phyloP scores from a whole-genome alignment of 2,113 vertebrate genomes.

The Clarias gariepinus region DNA sequence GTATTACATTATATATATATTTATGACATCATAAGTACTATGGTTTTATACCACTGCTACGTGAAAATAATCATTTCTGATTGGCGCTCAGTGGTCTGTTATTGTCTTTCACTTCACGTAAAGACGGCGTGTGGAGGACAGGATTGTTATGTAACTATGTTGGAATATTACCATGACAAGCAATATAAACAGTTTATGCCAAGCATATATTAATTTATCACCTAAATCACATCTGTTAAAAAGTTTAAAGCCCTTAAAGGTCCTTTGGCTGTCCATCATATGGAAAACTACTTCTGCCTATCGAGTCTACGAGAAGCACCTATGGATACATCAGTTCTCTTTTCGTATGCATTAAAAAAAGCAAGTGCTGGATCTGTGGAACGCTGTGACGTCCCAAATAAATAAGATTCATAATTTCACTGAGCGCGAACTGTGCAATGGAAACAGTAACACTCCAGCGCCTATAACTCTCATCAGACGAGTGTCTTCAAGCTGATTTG shows the following conservation, averaged over 20 bases:
- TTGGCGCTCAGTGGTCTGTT: background rate
- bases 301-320: background rate
- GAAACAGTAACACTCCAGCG: slow-evolving; percentile 1
- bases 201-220: background rate
- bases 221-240: background rate
- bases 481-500: slow-evolving; percentile 3
- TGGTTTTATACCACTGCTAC: background rate
- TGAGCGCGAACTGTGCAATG: background rate
- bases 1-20: background rate
- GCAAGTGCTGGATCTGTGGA: background rate
- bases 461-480: slow-evolving; percentile 11
- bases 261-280: no score
- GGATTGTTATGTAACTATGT: no score
- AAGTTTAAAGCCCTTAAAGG: background rate
- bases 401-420: background rate
- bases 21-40: background rate
- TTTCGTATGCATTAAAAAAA: background rate
- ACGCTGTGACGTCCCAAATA: background rate
- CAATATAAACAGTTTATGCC: no score
- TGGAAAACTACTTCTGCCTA: no score
- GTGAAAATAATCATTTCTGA: background rate
- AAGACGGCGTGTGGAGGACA: background rate
- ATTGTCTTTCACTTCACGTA: background rate
- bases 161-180: no score
- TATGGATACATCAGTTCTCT: background rate